Base-by-base conservation (phyloP, 2,113 vertebrate genomes). In the Cephalopterus ornatus region DNA sequence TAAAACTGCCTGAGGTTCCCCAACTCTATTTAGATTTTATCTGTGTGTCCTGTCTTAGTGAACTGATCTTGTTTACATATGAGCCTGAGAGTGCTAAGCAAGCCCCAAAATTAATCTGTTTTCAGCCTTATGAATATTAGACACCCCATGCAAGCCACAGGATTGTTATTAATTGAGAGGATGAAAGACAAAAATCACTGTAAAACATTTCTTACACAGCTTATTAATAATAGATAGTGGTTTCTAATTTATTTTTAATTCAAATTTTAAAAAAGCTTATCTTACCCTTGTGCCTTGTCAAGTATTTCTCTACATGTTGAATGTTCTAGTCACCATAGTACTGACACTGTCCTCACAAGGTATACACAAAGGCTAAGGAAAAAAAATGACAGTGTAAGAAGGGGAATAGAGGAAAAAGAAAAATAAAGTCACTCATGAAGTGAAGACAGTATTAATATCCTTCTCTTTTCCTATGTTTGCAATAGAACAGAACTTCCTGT, bases 181-280 rank as follows among this genome's bases (percentile, higher is more conserved):
- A 66, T 53, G 32, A 73, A 80, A 58, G 33, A 80, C 7, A 6
- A 90, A 21, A 83, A 71, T 42, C 14, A 50, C 32, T 88, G 28
- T 39, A 76, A 62, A 68, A 46, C 8, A 62, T 66, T 92, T 65
- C 21, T 83, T 83, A 49, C 18, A 63, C 11, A 46, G 8, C 50
- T 15, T 76, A 35, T 53, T 85, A 92, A 66, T 68, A 95, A 80
- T 33, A 88, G 44, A 41, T 21, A 30, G 9, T 24, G 35, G 5
- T 63, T 81, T 78, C 63, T 67, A 86, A 76, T 96, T 93, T 86
- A 82, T 88, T 88, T 95, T 92, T 76, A 85, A 93, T 58, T 65
- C 37, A 76, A 94, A 70, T 49, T 9, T 88, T 66, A 32, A 70
- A 85, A 91, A 83, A 44, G 0, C 11, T 77, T 80, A n/a, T 80